These are phyloP conservation scores for Nicator chloris DNA, from an alignment of 2,113 vertebrate genomes.

Conservation along the genomic window DNA sequence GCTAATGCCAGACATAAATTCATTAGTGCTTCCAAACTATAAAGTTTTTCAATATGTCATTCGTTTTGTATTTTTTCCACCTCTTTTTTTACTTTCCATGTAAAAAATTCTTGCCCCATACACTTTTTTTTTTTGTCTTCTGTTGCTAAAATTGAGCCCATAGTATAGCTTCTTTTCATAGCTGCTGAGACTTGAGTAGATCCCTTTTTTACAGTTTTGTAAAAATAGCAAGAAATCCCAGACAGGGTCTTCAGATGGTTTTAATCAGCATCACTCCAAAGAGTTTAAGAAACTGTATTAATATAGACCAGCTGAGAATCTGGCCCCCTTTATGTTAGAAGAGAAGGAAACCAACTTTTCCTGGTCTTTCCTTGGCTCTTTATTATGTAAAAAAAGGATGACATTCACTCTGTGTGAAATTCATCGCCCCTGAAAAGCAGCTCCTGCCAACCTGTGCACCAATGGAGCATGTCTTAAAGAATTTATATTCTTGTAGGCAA, in stretches of 20 bases:
- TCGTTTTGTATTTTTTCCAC: neutral
- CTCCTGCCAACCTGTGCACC: neutral
- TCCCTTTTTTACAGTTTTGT: neutral
- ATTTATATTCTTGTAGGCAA: neutral
- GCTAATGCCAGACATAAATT: neutral
- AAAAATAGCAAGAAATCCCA: neutral
- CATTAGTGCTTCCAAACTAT: neutral
- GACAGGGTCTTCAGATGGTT: conserved; percentile 42
- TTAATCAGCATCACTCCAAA: neutral
- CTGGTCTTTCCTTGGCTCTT: neutral
- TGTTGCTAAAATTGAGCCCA: neutral
- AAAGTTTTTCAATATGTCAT: neutral
- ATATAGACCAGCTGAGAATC: conserved; percentile 25
- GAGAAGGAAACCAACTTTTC: neutral
- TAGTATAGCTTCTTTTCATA: neutral
- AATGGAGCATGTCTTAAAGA: neutral
- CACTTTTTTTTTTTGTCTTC: neutral
- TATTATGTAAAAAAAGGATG: neutral
- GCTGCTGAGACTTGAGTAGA: neutral
- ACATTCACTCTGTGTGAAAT: neutral
- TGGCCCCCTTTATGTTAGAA: neutral
- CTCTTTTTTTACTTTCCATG: neutral
- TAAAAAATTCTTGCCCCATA: neutral
- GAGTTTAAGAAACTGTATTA: conserved; percentile 34
- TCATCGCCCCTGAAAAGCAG: neutral